Evolutionary conservation across 2,888 invertebrate species (phyloP), one percentile per base, ranked within the genome.

Genomic region (Calameuta idolon): DNA sequence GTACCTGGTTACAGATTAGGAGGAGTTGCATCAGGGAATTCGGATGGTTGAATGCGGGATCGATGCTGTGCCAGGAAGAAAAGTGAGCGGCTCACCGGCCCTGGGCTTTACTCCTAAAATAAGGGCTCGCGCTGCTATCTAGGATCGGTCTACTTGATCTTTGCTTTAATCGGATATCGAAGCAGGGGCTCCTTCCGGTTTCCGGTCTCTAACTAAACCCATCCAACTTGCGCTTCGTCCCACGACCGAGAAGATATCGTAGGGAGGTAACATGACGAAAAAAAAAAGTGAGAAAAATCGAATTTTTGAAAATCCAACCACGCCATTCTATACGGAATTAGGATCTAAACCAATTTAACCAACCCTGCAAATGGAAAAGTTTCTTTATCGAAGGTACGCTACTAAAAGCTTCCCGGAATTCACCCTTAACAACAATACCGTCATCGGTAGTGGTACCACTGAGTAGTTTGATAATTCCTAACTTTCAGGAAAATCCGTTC

Each of bases 1-100:
- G 80, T 81, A 55, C 55, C 55, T 55, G 55, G 83, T 83, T 83
- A 83, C 82, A 81, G 83, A 83, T 83, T 83, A 83, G 81, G 82
- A 80, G 78, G 78, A 83, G 82, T 81, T 83, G 83, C 83, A 83
- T 82, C 80, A 79, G 79, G 75, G 78, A 71, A 71, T 31, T 34
- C 31, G 31, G 33, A 34, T 34, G 71, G 71, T 33, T 31, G 5
- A 34, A 71, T 33, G 33, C 33, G 71, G 71, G 71, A 71, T 71
- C 71, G 71, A 71, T 71, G 71, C 71, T 1, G 31, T 34, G 71
- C 71, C 71, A 71, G 33, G 71, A 71, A 71, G 71, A 71, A 71
- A 31, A 71, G 71, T 71, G 71, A 71, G 71, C 71, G 33, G 71
- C 71, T 71, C 55, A 55, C 55, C 55, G 3, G 55, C 55, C 55